Evolutionary conservation across 2,888 invertebrate species (phyloP).

Genomic region (Sericinus montela): DNA sequence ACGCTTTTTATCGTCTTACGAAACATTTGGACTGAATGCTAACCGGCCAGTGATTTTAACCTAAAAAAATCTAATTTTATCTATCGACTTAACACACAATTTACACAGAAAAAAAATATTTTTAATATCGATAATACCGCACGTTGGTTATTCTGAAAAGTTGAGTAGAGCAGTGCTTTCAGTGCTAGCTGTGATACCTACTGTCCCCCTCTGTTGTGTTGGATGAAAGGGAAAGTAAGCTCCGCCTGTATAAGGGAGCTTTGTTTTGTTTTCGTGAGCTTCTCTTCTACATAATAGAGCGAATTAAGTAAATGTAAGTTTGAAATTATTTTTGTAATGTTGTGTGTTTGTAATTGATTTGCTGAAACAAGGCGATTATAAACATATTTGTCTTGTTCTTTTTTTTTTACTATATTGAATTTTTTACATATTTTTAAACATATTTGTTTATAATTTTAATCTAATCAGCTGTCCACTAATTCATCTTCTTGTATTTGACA

Average conservation of each 20-base stretch:
- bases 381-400: too few species aligned
- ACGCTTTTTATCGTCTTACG: conserved; percentile 57
- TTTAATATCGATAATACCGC: conserved; percentile 24
- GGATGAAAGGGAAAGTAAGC: conserved; percentile 70
- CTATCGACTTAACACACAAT: background rate
- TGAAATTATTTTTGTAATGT: conserved; percentile 15
- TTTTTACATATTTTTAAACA: too few species aligned
- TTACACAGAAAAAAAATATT: background rate
- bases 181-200: conserved; percentile 58
- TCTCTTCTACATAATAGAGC: conserved; percentile 56
- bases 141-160: conserved; percentile 58
- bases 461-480: too few species aligned
- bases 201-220: conserved; percentile 55
- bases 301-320: conserved; percentile 64
- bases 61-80: conserved; percentile 31
- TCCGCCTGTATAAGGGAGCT: conserved; percentile 46
- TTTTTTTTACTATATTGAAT: too few species aligned
- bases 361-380: too few species aligned
- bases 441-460: too few species aligned
- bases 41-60: conserved; percentile 27
- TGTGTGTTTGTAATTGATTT: background rate
- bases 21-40: conserved; percentile 45
- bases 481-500: too few species aligned
- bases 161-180: conserved; percentile 64
- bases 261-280: conserved; percentile 69